phyloP scores from a whole-genome alignment of 2,888 invertebrate species.

The Rhyacophila evoluta region DNA sequence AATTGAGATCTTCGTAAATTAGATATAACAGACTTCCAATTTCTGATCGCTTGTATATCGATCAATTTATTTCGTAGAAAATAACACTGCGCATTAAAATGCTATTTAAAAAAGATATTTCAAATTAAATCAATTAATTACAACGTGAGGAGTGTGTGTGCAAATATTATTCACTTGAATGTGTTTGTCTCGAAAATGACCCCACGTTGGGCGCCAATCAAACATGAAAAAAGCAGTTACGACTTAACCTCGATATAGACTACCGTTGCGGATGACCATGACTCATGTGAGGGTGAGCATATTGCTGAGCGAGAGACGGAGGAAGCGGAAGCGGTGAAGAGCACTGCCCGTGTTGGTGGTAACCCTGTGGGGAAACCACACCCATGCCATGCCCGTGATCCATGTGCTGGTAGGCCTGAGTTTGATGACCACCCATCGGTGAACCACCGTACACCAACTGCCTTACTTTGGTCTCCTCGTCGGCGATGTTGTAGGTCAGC shows the following conservation, averaged over 20 bases:
- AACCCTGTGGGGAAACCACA: conserved; percentile 76
- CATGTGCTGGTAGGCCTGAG: conserved; percentile 74
- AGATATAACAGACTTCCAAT: too few relatives aligned
- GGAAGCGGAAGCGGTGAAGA: conserved; percentile 80
- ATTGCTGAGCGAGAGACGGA: conserved; percentile 67
- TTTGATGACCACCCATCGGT: conserved; percentile 74
- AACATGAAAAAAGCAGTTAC: not conserved
- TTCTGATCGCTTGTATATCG: too few relatives aligned
- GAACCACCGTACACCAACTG: conserved; percentile 90
- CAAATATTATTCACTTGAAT: too few relatives aligned
- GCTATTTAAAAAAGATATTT: too few relatives aligned
- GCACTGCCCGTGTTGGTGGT: conserved; percentile 80
- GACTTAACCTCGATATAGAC: conserved; percentile 58
- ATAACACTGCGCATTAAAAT: too few relatives aligned
- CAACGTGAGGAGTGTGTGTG: too few relatives aligned
- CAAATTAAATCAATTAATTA: too few relatives aligned
- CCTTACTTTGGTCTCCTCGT: conserved; percentile 97
- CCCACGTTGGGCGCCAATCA: not conserved
- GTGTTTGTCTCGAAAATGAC: not conserved
- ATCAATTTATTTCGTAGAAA: too few relatives aligned
- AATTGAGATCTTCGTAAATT: too few relatives aligned
- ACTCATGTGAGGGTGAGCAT: conserved; percentile 79
- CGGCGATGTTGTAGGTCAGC: conserved; percentile 95
- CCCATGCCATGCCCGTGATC: conserved; percentile 73
- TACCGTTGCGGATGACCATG: conserved; percentile 85